phyloP scores from a whole-genome alignment of 2,113 vertebrate genomes.

The Bostrychus sinensis region DNA sequence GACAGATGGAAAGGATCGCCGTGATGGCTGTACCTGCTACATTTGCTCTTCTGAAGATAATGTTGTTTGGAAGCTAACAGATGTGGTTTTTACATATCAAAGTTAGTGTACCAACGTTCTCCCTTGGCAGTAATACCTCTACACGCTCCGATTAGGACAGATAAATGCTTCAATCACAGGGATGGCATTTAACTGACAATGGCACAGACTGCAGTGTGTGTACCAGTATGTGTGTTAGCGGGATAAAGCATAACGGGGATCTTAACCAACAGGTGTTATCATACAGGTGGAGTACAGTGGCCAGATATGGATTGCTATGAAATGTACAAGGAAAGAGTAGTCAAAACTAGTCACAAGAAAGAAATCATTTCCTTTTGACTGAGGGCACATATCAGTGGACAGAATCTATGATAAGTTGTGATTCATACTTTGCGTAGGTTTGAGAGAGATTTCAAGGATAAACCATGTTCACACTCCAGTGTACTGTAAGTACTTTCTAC shows the following conservation, averaged over 20 bases:
- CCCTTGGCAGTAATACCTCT: conserved; percentile 53
- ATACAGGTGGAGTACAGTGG: not conserved
- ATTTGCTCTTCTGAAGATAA: conserved; percentile 62
- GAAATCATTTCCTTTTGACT: conserved; percentile 21
- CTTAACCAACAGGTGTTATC: conserved; percentile 42
- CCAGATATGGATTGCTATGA: not conserved
- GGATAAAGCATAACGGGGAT: conserved; percentile 53
- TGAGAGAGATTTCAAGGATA: conserved; percentile 12
- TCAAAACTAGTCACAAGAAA: conserved; percentile 1
- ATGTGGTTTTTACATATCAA: conserved; percentile 69
- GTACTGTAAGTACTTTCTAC: no score
- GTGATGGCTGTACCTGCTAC: conserved; percentile 28
- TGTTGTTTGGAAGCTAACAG: conserved; percentile 54
- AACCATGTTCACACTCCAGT: no score
- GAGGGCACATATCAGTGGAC: conserved; percentile 22
- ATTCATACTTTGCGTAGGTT: conserved; percentile 22
- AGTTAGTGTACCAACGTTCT: conserved; percentile 42
- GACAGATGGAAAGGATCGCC: conserved; percentile 36
- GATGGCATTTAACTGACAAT: conserved; percentile 54
- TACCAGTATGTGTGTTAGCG: conserved; percentile 29
- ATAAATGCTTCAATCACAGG: conserved; percentile 60
- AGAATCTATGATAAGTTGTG: conserved; percentile 30
- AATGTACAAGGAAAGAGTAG: not conserved
- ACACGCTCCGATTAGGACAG: conserved; percentile 54
- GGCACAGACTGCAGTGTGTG: conserved; percentile 12